Base-by-base conservation (phyloP, 2,888 invertebrate genomes). In the Allolobophora icterica region DNA sequence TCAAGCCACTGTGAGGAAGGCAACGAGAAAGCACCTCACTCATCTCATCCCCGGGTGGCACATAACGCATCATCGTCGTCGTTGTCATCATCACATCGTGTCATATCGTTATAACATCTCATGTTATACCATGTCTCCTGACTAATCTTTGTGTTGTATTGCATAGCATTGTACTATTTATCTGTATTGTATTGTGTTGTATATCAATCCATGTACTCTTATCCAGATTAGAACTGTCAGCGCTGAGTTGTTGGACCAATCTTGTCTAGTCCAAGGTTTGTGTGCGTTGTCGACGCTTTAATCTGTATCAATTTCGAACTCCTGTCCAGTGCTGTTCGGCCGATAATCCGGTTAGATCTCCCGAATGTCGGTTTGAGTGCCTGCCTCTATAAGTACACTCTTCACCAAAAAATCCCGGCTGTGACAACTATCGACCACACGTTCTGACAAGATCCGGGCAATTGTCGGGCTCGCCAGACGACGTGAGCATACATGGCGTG, bases 271-370 rank as follows among this genome's bases (percentile, higher is more conserved):
- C 13, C n/a, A 11, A n/a, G n/a, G 3, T 8, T n/a, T 71, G 30
- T 71, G 71, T 71, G 71, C 13, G 17, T 21, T 8, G 71, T 13
- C 71, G n/a, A 30, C n/a, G n/a, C 5, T n/a, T 11, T n/a, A 71
- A 71, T 71, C 71, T 71, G 71, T n/a, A n/a, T 71, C 71, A 71
- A n/a, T 71, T 71, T 71, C 71, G 71, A n/a, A 13, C 71, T 58
- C n/a, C 30, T 71, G 71, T 71, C 71, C n/a, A 71, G 30, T n/a
- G 30, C 1, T 11, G n/a, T 71, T n/a, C 30, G n/a, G 30, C n/a
- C 30, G 11, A 71, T 71, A 71, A 71, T 71, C 71, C 8, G 30
- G 11, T 71, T 71, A 24, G n/a, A 71, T 71, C 30, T 17, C 30
- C 11, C 71, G n/a, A 71, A 30, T 71, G n/a, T 11, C 30, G n/a